Evolutionary conservation across 2,888 invertebrate species (phyloP), one percentile per base, ranked within the genome.

Genomic region (Nesidiocoris tenuis): DNA sequence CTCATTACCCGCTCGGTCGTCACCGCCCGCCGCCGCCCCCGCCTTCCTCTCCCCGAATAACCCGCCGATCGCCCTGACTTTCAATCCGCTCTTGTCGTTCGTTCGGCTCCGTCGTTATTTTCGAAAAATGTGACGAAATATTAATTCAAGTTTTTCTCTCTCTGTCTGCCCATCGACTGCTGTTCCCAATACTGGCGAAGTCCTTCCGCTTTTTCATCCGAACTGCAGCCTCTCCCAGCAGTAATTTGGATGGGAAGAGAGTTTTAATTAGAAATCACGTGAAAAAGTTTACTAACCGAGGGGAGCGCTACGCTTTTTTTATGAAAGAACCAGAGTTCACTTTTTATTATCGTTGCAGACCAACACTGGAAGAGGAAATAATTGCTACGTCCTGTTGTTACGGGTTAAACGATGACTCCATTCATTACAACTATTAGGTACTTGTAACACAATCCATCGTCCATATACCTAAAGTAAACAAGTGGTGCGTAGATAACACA

Each of bases 1-100:
- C 75, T 75, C 75, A 75, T 75, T 75, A 75, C 75, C 75, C 75
- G 65, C 65, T 75, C 75, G 75, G 66, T 66, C 75, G 75, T 61
- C 75, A 74, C 74, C 71, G 24, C 71, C 61, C 61, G n/a, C n/a
- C n/a, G n/a, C 18, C 61, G 7, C 61, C 19, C 63, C 18, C 63
- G 3, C 24, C 55, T 2, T n/a, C 16, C 57, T 3, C 22, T 17
- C 16, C 68, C 23, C 39, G 39, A 3, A 3, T 3, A 39, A 19
- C 57, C n/a, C 23, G 12, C 68, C 57, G 39, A 70, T 70, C 70
- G 61, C 59, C 55, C 64, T 61, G 67, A 75, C 67, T 75, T 75
- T 75, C 75, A 75, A 75, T 75, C 75, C 66, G 21, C 66, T 23
- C 56, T 19, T n/a, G 56, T 55, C 55, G 22, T 19, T 55, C 67